phyloP scores from a whole-genome alignment of 2,797 vertebrate species.

The Bovichtus diacanthus region DNA sequence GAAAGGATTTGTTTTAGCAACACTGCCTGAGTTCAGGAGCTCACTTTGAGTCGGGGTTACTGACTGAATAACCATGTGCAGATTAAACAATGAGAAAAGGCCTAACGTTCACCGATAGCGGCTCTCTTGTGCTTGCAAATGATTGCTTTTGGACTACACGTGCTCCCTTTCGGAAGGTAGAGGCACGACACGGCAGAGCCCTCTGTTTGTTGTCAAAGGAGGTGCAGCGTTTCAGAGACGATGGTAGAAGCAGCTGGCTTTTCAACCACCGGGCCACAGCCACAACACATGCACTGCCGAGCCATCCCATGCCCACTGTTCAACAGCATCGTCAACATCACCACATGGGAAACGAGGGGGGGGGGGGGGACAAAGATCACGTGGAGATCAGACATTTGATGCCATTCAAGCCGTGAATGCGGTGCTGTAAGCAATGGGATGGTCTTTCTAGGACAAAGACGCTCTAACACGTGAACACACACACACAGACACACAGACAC shows the following conservation, averaged over 20 bases:
- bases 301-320: constrained; percentile 75
- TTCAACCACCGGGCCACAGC: constrained; percentile 77
- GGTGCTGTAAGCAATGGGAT: constrained; percentile 69
- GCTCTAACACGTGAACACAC: constrained; percentile 31
- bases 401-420: constrained; percentile 59
- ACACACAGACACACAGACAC: constrained; percentile 28
- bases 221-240: constrained; percentile 74
- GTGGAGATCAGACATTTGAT: constrained; percentile 38
- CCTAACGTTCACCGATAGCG: background rate
- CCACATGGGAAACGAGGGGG: constrained; percentile 11
- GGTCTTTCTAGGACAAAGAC: constrained; percentile 53
- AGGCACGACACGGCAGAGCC: constrained; percentile 21
- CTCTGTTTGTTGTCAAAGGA: constrained; percentile 50
- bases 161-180: background rate
- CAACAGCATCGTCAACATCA: constrained; percentile 51
- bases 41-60: background rate
- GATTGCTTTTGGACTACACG: constrained; percentile 1
- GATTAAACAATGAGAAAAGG: background rate
- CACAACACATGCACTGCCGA: constrained; percentile 85
- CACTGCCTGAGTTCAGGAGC: constrained; percentile 10
- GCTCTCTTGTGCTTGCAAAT: background rate
- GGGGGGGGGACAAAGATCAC: constrained; percentile 25
- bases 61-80: constrained; percentile 9
- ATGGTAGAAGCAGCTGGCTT: constrained; percentile 81
- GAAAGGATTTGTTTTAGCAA: constrained; percentile 5